Base-by-base conservation (phyloP, 2,113 vertebrate genomes). In the Lanius collurio region DNA sequence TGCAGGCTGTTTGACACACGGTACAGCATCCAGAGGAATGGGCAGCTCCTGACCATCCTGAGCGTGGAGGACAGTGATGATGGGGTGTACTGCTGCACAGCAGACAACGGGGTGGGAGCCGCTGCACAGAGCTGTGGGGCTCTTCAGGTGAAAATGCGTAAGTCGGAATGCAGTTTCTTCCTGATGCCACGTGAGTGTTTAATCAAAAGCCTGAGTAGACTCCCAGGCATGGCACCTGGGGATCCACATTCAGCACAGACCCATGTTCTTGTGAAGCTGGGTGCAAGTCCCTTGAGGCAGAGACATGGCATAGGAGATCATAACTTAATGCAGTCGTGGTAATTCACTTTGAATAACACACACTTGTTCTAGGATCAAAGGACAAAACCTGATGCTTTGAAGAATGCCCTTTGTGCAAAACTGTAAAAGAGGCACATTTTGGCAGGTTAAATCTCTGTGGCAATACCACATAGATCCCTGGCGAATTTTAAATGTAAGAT, bases 71-170 rank as follows among this genome's bases (percentile, higher is more conserved):
- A 99, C 85, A 98, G 98, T 0, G 99, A 99, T 5, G 99, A 98
- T 2, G 99, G 99, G 22, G 98, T 99, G 68, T 99, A 99, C 94
- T 99, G 99, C 96, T 99, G 99, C 95, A 95, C 97, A 0, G 99
- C 99, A 16, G 98, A 98, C 46, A 99, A 99, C 0, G 99, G 99
- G 3, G 96, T 99, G 10, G 99, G 99, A 83, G 98, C 98, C 4
- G 96, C 99, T 2, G 99, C 98, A 0, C 99, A 99, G 97, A 99
- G 99, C 81, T 99, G 99, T 28, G 99, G 99, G 13, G 99, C 99
- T 15, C 98, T 99, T 64, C 99, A 99, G 97, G 98, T 99, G 42
- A 99, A 99, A 98, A 99, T 99, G 99, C 98, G 99, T 99, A 98
- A 94, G 99, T 99, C 74, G 60, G 16, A 53, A 42, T 23, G 35